Evolutionary conservation across 2,888 invertebrate genomes (phyloP).

Genomic region (Cosmia trapezina): DNA sequence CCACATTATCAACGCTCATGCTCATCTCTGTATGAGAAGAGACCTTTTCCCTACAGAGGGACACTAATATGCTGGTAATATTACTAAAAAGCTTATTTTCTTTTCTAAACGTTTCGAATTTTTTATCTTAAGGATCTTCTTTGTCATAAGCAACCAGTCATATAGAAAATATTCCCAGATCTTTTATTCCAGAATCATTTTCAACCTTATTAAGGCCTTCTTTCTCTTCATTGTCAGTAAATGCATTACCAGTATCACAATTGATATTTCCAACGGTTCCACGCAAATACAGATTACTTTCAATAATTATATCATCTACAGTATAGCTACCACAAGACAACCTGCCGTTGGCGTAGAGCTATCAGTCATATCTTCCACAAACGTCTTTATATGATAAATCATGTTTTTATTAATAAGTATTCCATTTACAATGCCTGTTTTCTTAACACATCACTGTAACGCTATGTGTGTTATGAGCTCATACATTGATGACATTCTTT

Average conservation of each 20-base stretch:
- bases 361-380: slow-evolving; percentile 17
- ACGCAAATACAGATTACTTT: background rate
- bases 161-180: background rate
- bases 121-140: background rate
- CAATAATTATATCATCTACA: background rate
- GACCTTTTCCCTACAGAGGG: no score
- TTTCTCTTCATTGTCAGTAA: background rate
- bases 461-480: slow-evolving; percentile 55
- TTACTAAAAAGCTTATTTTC: background rate
- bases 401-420: slow-evolving; percentile 26
- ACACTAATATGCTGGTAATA: no score
- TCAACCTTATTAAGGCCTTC: background rate
- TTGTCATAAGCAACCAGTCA: background rate
- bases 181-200: background rate
- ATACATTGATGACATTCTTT: slow-evolving; percentile 63
- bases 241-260: background rate
- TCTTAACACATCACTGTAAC: slow-evolving; percentile 47
- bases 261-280: background rate
- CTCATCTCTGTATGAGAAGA: no score
- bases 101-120: background rate
- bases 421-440: slow-evolving; percentile 32
- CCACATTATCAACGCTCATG: no score
- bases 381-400: slow-evolving; percentile 3
- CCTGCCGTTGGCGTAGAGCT: background rate
- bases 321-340: background rate